Evolutionary conservation across 2,113 vertebrate genomes (phyloP), one percentile per base, ranked within the genome.

Genomic region (Phalacrocorax aristotelis): DNA sequence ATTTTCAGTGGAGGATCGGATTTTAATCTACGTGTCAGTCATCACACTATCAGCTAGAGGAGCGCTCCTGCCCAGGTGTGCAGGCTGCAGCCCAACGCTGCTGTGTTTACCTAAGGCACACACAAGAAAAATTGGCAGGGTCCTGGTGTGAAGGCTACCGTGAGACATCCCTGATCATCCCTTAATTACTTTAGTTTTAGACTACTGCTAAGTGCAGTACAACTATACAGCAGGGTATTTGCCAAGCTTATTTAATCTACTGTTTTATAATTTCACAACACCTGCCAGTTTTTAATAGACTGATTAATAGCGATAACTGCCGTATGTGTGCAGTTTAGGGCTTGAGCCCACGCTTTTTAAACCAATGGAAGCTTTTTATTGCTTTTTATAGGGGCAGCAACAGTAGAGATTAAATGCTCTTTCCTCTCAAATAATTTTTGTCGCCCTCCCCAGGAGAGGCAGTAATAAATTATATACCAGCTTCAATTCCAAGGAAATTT

Each of bases 401-500:
- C 16, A 75, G 30, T 4, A 51, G n/a, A 42, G 17, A 64, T 7
- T 57, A 60, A 89, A 70, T 0, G 2, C 7, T 3, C 8, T 52
- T 58, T 49, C 29, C 32, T 26, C 19, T 54, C 26, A 77, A 57
- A 38, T 19, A 36, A 34, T 57, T 83, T 72, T 62, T 32, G 8
- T 16, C 55, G 30, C 15, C 14, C 22, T 65, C 19, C 11, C 15
- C 30, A 68, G 69, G 11, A 46, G 32, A 62, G 4, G 7, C 6
- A 76, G 29, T 26, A 49, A 66, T 55, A 26, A 18, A 22, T 30
- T 14, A 51, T 3, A 25, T 1, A 38, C 0, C 0, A 72, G 15
- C n/a, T 85, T 49, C 44, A 76, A 19, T 25, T 61, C 11, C 58
- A 65, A 68, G 3, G 29, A 25, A 15, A 26, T 42, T 25, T 66